phyloP scores from a whole-genome alignment of 1,140 invertebrate genomes.

The Panulirus ornatus region DNA sequence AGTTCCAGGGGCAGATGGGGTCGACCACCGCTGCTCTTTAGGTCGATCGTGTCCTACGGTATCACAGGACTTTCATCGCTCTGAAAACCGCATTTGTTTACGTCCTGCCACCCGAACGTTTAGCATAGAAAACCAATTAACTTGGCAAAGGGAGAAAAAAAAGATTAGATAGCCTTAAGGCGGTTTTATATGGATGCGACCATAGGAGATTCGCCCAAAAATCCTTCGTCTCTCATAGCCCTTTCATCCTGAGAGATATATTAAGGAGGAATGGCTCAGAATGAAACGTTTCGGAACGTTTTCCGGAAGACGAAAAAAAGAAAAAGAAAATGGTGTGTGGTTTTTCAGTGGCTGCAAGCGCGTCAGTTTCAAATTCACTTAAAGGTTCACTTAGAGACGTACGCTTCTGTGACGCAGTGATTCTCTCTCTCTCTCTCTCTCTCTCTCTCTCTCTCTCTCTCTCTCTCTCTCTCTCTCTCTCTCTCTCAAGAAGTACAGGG shows the following conservation, averaged over 20 bases:
- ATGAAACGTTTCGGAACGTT: too few relatives aligned
- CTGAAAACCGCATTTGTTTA: not conserved
- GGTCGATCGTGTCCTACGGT: not conserved
- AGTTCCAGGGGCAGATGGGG: not conserved
- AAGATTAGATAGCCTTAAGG: not conserved
- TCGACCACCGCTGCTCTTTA: not conserved
- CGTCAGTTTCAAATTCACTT: not conserved
- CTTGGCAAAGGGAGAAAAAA: not conserved
- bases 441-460: constrained; percentile 31
- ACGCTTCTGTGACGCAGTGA: not conserved
- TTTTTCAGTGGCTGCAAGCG: not conserved
- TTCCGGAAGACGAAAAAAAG: not conserved
- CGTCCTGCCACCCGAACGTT: not conserved
- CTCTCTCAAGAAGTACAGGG: not conserved
- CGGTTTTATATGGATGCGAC: not conserved
- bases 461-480: not conserved
- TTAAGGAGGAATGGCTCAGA: not conserved
- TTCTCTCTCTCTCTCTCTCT: constrained; percentile 36
- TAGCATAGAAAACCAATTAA: not conserved
- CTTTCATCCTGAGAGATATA: not conserved
- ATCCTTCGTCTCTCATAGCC: not conserved
- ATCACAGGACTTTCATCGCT: not conserved
- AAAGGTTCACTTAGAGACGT: not conserved
- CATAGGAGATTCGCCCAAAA: not conserved
- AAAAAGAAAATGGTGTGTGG: not conserved